Evolutionary conservation across 2,113 vertebrate species (phyloP), one percentile per base, ranked within the genome.

Genomic region (Siniperca chuatsi): DNA sequence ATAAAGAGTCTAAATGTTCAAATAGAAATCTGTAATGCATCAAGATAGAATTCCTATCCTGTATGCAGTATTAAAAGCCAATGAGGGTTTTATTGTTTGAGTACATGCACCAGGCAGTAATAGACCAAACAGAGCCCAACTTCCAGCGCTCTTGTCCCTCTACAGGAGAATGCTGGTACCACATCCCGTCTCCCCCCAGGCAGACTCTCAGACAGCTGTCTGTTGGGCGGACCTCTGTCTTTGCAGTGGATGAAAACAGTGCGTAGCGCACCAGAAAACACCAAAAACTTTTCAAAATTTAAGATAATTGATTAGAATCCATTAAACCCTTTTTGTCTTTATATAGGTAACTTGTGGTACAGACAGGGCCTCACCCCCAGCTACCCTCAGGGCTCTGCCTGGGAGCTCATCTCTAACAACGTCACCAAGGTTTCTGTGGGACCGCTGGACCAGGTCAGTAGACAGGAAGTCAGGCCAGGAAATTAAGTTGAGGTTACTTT

Each of bases 121-220:
- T 9, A 13, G 10, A 58, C n/a, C n/a, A 65, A 70, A 70, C 2
- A 15, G 40, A 72, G 20, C 20, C 23, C 33, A 50, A 74, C 35
- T 11, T 44, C 2, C 2, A 6, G 57, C 20, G 9, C 20, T 78
- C 4, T 72, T 13, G 16, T 86, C 61, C 0, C 40, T 21, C 75
- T 79, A n/a, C 86, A 98, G 98, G 98, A 44, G 97, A 99, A 75
- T 98, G 97, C 92, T 99, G 98, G 98, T 98, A 99, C 92, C 98
- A 99, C 87, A 98, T 99, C 86, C 97, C 98, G 0, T 96, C 97
- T 0, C 98, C 98, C 1, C 93, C 92, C 7, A 97, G 96, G 20
- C 98, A 99, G 93, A 97, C 96, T 46, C 91, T 99, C 70, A 96
- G 93, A 64, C 98, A 98, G 86, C 97, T 99, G 68, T 99, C 98